Percentiles rank a stretch among this genome's conserved stretches.
Conservation (phyloP, 1,140 invertebrate genomes). For the Trichomalopsis sarcophagae region DNA sequence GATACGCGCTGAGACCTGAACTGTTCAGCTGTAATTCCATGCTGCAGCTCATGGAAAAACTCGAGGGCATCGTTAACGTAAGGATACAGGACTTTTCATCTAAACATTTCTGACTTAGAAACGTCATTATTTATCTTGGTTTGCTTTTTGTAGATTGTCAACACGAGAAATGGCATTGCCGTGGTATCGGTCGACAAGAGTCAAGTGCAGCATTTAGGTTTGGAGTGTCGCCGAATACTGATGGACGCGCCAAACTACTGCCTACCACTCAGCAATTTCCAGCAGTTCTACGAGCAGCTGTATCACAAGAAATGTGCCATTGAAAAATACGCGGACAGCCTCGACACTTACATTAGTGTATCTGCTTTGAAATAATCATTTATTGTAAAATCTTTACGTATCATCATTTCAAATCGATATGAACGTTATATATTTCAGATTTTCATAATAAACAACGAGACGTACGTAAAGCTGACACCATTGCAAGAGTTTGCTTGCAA, state of each 20-base stretch:
- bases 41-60: constrained; percentile 75
- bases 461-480: constrained; percentile 75
- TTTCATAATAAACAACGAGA: constrained; percentile 63
- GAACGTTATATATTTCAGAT: constrained; percentile 62
- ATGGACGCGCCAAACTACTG: constrained; percentile 76
- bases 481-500: constrained; percentile 78
- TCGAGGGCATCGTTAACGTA: constrained; percentile 75
- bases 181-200: constrained; percentile 71
- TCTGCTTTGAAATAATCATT: neutral
- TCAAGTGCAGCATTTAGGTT: constrained; percentile 70
- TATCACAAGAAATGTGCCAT: constrained; percentile 74
- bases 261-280: constrained; percentile 74
- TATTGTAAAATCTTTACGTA: constrained; percentile 17
- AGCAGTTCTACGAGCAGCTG: constrained; percentile 71
- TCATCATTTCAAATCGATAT: constrained; percentile 21
- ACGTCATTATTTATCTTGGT: neutral
- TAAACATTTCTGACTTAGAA: neutral
- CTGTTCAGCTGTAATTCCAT: constrained; percentile 76
- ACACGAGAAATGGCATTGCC: constrained; percentile 63
- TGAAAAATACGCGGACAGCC: constrained; percentile 73
- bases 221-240: constrained; percentile 76
- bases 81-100: neutral
- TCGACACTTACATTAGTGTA: constrained; percentile 75
- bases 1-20: constrained; percentile 77
- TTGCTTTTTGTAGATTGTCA: constrained; percentile 59